Base-by-base conservation (phyloP, 2,888 invertebrate genomes). In the Timema cristinae region DNA sequence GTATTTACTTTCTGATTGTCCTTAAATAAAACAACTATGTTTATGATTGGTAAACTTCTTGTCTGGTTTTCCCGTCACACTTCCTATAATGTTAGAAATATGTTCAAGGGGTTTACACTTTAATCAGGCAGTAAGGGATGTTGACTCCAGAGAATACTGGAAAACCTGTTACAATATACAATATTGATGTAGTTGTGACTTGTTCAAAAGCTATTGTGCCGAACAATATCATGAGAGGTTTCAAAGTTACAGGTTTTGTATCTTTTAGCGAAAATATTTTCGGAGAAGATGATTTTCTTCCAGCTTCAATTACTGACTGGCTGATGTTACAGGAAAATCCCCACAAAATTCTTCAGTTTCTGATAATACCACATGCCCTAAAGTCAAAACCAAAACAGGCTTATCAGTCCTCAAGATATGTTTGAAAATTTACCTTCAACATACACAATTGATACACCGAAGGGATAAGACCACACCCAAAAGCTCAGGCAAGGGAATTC, bases 91-190 rank as follows among this genome's bases (percentile, higher is more conserved):
- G n/a, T n/a, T n/a, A n/a, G n/a, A n/a, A n/a, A n/a, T n/a, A n/a
- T n/a, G n/a, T n/a, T n/a, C n/a, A n/a, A n/a, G n/a, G n/a, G n/a
- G n/a, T n/a, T n/a, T n/a, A n/a, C n/a, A 50, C 72, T 32, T 47
- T 51, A n/a, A 72, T 71, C 13, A 50, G 16, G 67, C 51, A 9
- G 49, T 67, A 49, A 52, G 47, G 67, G 67, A 67, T 67, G 67
- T 11, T 67, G 48, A 47, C 63, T 11, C 63, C 63, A 11, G 63
- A 32, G 48, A 47, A 63, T 32, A 13, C 47, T 63, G 47, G 63
- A 13, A 63, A 63, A 63, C 63, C 7, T 11, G 63, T 63, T 13
- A 63, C 47, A 32, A 2, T 63, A 11, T 63, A 63, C 13, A 50
- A 67, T 48, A 49, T 67, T 5, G 49, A 5, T n/a, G 5, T 16